Conservation (phyloP, 2,888 invertebrate species). For the Gastracanthus pulcherrimus region DNA sequence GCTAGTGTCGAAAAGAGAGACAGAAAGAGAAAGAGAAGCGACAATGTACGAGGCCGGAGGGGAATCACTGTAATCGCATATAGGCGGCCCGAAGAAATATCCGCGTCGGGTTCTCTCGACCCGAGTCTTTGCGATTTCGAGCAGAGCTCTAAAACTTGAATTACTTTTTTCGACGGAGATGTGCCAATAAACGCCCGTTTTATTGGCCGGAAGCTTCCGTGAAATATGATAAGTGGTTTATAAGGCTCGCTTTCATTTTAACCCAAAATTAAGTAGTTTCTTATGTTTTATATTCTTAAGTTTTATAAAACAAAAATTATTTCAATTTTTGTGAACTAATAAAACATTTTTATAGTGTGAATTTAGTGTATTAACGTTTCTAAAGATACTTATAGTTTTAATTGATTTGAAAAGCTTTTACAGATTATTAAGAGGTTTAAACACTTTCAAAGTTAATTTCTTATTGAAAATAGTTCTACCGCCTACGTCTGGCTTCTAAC, state of each 20-base stretch:
- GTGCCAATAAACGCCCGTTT: constrained; percentile 56
- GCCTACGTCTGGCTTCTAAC: not conserved
- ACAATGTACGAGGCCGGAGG: constrained; percentile 32
- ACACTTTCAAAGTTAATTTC: too few relatives aligned
- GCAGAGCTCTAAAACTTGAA: constrained; percentile 53
- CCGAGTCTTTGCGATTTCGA: constrained; percentile 37
- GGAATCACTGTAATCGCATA: constrained; percentile 32
- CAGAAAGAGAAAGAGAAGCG: constrained; percentile 29
- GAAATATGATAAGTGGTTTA: constrained; percentile 57
- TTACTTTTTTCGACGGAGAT: constrained; percentile 49
- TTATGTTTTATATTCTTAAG: not conserved
- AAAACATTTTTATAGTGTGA: too few relatives aligned
- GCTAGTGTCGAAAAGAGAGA: too few relatives aligned
- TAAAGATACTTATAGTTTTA: not conserved
- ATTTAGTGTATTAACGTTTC: too few relatives aligned
- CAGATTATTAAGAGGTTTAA: not conserved
- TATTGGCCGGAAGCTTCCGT: constrained; percentile 57
- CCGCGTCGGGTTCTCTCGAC: not conserved
- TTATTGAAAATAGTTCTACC: not conserved
- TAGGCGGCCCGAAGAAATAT: constrained; percentile 44
- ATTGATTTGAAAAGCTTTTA: not conserved
- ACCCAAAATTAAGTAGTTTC: constrained; percentile 33
- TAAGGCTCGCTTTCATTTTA: constrained; percentile 43
- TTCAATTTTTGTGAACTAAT: not conserved
- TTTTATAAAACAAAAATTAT: not conserved